Conservation (phyloP, 2,888 invertebrate species). For the Nasonovia ribisnigri region DNA sequence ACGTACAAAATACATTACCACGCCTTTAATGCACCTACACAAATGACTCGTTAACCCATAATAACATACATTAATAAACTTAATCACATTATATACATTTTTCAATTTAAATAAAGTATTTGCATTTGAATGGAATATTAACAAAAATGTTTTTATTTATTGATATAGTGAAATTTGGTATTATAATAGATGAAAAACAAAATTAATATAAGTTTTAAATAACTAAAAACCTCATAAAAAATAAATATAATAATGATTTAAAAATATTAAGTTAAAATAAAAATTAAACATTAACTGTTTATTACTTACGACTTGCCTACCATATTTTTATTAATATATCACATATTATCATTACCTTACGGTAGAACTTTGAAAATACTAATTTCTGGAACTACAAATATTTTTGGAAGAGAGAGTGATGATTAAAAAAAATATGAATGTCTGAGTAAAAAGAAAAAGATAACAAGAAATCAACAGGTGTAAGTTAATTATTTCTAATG, state of each 20-base stretch:
- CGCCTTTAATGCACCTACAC: conserved; percentile 4
- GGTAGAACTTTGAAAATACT: background rate
- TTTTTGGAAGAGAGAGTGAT: conserved; percentile 28
- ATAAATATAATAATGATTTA: background rate
- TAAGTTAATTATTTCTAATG: conserved; percentile 51
- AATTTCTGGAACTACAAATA: conserved; percentile 8
- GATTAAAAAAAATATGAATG: conserved; percentile 1
- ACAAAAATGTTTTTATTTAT: background rate
- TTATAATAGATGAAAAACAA: background rate
- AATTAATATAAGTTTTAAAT: background rate
- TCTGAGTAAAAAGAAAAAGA: conserved; percentile 20
- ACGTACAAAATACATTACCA: background rate
- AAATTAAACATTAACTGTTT: background rate
- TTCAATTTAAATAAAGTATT: background rate
- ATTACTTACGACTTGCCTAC: background rate
- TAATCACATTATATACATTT: background rate
- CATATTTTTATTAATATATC: conserved; percentile 19
- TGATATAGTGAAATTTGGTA: background rate
- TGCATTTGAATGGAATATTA: background rate
- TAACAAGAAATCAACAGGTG: conserved; percentile 56
- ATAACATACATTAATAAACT: background rate
- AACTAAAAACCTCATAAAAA: background rate
- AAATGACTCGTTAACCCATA: background rate
- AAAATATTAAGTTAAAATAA: background rate
- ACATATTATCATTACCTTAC: conserved; percentile 8